Conservation (phyloP, 2,888 invertebrate genomes). For the Campoletis raptor region DNA sequence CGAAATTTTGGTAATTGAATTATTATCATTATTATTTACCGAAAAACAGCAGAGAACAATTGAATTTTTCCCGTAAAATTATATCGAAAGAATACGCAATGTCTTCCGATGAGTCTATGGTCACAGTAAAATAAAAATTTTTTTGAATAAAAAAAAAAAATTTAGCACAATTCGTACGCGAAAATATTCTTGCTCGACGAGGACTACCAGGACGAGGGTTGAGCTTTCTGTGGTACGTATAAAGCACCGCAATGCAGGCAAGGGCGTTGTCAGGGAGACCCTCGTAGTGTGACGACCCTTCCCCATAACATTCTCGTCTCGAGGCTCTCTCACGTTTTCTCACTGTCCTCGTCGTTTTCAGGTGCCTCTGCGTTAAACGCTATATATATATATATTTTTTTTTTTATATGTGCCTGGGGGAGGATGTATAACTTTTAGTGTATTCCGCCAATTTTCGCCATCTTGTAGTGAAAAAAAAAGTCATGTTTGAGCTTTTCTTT, state of each 20-base stretch:
- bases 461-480: neutral
- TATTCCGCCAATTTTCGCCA: neutral
- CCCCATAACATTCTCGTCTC: conserved; percentile 72
- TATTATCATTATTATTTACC: no score
- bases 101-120: neutral
- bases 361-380: conserved; percentile 43
- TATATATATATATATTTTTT: conserved; percentile 1
- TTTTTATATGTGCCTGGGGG: neutral
- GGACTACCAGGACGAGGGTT: conserved; percentile 50
- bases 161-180: neutral
- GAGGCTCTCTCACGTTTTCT: conserved; percentile 1
- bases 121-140: neutral
- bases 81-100: neutral
- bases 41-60: no score
- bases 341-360: conserved; percentile 36
- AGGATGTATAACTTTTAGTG: neutral
- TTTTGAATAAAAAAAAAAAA: neutral
- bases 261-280: conserved; percentile 84
- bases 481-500: no score
- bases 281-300: conserved; percentile 76
- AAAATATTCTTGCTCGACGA: conserved; percentile 64
- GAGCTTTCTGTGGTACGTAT: conserved; percentile 61
- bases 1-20: no score
- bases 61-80: neutral
- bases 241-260: conserved; percentile 83